Base-by-base conservation (phyloP, 2,797 vertebrate genomes). In the Acanthurus tractus region DNA sequence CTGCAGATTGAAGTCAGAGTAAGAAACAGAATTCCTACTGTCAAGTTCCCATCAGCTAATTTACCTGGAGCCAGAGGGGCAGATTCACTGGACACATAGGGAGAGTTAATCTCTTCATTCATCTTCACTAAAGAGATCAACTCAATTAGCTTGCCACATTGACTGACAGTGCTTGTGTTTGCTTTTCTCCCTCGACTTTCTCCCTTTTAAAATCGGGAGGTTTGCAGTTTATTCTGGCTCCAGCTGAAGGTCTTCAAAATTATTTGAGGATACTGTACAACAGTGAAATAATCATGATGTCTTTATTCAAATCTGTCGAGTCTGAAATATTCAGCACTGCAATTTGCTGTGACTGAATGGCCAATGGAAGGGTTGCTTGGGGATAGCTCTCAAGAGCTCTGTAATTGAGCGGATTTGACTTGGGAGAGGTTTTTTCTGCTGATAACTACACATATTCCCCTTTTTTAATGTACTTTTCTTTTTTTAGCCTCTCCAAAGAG, bases 91-190 rank as follows among this genome's bases (percentile, higher is more conserved):
- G 87, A 93, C 89, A 88, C 92, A 90, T 76, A 86, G 83, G 79
- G 84, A 88, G 89, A 88, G 81, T 90, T 93, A 89, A 94, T 93
- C 89, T 92, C 88, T 92, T 89, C 88, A 91, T 91, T 94, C 88
- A 91, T 93, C 90, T 91, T 86, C 67, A 36, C 89, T 93, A 91
- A 93, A 92, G 79, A 90, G 86, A 94, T 92, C 74, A 84, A 93
- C 90, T 92, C 89, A 92, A 93, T 95, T 91, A 94, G 90, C 86
- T 89, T 74, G 23, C 81, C 82, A 83, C 85, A 87, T 79, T 91
- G 87, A 92, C 89, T 91, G 91, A 83, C 89, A 87, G 79, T 63
- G 58, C 84, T 65, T 86, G 83, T 86, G 85, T 82, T 91, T 89
- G 85, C 78, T 82, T 82, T 78, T 49, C 36, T 65, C 70, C 63